Percentiles rank a stretch among this genome's conserved stretches.
Conservation (phyloP, 2,888 invertebrate species). For the Xylocampa areola region DNA sequence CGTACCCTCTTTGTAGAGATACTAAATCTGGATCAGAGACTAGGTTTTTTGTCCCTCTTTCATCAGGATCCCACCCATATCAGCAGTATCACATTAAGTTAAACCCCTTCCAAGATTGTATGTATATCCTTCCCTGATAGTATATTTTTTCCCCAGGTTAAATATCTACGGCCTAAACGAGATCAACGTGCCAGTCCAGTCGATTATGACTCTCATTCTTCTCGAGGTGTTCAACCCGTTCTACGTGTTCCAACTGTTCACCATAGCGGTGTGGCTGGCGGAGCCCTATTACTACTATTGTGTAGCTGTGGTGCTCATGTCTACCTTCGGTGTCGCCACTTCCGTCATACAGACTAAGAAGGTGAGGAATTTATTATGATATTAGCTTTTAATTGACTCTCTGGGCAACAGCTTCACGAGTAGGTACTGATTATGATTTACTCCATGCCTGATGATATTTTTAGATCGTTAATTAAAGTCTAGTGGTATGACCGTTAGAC, state of each 20-base stretch:
- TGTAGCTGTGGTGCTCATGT: constrained; percentile 95
- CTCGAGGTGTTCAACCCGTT: constrained; percentile 97
- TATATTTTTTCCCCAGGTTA: constrained; percentile 85
- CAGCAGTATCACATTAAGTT: not conserved
- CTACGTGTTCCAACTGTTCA: constrained; percentile 98
- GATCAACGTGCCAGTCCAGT: constrained; percentile 94
- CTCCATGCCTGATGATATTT: too few relatives aligned
- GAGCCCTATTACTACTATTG: constrained; percentile 98
- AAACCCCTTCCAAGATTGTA: too few relatives aligned
- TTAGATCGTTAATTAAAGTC: too few relatives aligned
- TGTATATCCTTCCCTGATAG: too few relatives aligned
- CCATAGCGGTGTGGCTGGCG: constrained; percentile 96
- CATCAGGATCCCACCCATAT: too few relatives aligned
- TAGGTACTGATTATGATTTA: too few relatives aligned
- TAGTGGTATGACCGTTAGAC: too few relatives aligned
- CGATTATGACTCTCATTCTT: constrained; percentile 92
- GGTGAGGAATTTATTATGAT: constrained; percentile 84
- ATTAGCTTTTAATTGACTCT: not conserved
- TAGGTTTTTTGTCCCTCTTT: too few relatives aligned
- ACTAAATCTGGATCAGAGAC: too few relatives aligned
- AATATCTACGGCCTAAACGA: constrained; percentile 95
- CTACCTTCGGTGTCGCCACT: constrained; percentile 94
- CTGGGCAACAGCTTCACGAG: too few relatives aligned
- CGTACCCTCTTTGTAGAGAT: too few relatives aligned
- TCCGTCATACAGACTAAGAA: constrained; percentile 95